phyloP scores from a whole-genome alignment of 2,113 vertebrate genomes.

The Brevimyrus niger region DNA sequence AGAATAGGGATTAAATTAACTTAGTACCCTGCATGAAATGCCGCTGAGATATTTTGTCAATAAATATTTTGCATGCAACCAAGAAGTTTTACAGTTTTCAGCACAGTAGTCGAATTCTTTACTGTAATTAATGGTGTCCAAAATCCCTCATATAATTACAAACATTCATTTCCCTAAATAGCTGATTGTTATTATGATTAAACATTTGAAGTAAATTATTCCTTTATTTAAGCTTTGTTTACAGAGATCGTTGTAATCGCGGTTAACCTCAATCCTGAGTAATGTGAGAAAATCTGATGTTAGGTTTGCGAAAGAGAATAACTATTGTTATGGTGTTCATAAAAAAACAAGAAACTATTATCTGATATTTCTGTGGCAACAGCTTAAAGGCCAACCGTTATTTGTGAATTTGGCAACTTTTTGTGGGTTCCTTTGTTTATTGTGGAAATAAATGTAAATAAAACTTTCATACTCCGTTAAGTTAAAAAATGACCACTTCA shows the following conservation, averaged over 20 bases:
- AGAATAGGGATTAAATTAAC: neutral
- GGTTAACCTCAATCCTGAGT: slow-evolving; percentile 10
- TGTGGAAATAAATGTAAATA: neutral
- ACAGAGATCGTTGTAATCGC: neutral
- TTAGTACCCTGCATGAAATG: neutral
- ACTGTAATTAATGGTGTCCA: slow-evolving; percentile 14
- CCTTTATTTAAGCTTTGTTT: slow-evolving; percentile 10
- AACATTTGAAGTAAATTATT: neutral
- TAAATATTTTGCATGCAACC: neutral
- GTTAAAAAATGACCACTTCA: neutral
- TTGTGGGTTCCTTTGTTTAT: neutral
- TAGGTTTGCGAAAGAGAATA: neutral
- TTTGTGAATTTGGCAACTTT: neutral
- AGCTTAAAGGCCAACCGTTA: neutral
- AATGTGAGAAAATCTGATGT: neutral
- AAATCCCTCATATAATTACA: neutral
- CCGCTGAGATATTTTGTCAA: neutral
- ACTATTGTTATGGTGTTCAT: slow-evolving; percentile 12
- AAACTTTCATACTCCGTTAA: neutral
- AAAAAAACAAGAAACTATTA: neutral
- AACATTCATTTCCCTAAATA: neutral
- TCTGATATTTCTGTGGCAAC: neutral
- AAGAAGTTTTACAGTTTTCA: neutral
- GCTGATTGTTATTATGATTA: slow-evolving; percentile 14
- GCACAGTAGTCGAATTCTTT: neutral